Evolutionary conservation across 2,797 vertebrate species (phyloP), one percentile per base, ranked within the genome.

Genomic region (Eulemur albifrons): DNA sequence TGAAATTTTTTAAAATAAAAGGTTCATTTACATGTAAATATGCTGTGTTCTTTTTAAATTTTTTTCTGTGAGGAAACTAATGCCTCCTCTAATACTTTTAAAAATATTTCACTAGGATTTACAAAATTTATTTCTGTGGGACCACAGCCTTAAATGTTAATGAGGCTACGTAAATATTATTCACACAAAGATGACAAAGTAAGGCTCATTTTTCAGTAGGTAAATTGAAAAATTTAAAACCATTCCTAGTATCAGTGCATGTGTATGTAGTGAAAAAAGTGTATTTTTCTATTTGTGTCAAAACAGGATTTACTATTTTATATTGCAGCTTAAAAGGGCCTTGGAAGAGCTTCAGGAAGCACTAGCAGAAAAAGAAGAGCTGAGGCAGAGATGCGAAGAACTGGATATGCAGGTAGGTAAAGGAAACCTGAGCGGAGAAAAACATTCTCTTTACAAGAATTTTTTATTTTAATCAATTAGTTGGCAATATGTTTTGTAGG

Each of bases 301-400:
- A 77, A 85, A 88, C 20, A 20, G 23, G 12, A 54, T 63, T 79
- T 92, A 25, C 20, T 95, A 69, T 40, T 40, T 96, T 96, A 5
- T 97, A 67, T 97, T 96, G 50, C 97, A 99, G 99, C 99, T 99
- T 95, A 99, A 99, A 98, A 99, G 99, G 98, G 98, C 99, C 30
- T 96, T 99, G 45, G 99, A 99, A 96, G 99, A 99, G n/a, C 99
- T 99, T 84, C 96, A 99, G 81, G 99, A 99, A 92, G 99, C 99
- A n/a, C 88, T 98, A 57, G 97, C 99, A 90, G 99, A 99, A 97
- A 99, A 99, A 98, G 99, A 99, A 67, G 99, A 99, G 27, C 96
- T 99, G 77, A 99, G 99, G 21, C 99, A 99, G 81, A 99, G 99
- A 94, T 99, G 99, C 94, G 99, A 99, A 97, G 99, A 99, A 97